These are phyloP conservation scores for Bombus polaris DNA, from an alignment of 1,140 invertebrate genomes.

Conservation along the genomic window DNA sequence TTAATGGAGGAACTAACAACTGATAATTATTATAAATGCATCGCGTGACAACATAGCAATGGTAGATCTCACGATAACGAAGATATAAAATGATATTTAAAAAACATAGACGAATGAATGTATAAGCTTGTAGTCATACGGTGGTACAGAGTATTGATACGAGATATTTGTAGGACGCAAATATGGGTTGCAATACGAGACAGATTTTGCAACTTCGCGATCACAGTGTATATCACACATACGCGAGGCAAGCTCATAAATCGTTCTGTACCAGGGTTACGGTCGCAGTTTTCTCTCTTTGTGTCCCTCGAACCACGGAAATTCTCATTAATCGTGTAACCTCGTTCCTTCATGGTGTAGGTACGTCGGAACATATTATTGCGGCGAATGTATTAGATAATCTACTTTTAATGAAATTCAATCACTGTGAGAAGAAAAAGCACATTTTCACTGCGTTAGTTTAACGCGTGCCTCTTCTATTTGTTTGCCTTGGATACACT, in stretches of 20 bases:
- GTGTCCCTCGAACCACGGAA: constrained; percentile 60
- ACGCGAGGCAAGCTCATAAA: constrained; percentile 47
- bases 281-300: constrained; percentile 66
- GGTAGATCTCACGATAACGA: no score
- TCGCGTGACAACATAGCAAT: no score
- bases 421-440: constrained; percentile 18
- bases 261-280: constrained; percentile 60
- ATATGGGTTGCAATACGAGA: background rate
- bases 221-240: constrained; percentile 39
- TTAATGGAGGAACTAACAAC: no score
- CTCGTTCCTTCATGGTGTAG: constrained; percentile 42
- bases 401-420: constrained; percentile 40
- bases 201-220: constrained; percentile 15
- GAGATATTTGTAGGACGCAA: background rate
- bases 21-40: no score
- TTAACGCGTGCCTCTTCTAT: background rate
- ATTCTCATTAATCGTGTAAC: constrained; percentile 71
- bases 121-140: background rate
- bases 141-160: no score
- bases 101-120: background rate
- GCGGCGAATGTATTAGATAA: constrained; percentile 39
- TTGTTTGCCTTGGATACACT: background rate
- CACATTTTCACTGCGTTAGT: constrained; percentile 10
- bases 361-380: constrained; percentile 1
- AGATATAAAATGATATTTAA: no score